Evolutionary conservation across 2,113 vertebrate genomes (phyloP).

Genomic region (Planiliza haematocheilus): DNA sequence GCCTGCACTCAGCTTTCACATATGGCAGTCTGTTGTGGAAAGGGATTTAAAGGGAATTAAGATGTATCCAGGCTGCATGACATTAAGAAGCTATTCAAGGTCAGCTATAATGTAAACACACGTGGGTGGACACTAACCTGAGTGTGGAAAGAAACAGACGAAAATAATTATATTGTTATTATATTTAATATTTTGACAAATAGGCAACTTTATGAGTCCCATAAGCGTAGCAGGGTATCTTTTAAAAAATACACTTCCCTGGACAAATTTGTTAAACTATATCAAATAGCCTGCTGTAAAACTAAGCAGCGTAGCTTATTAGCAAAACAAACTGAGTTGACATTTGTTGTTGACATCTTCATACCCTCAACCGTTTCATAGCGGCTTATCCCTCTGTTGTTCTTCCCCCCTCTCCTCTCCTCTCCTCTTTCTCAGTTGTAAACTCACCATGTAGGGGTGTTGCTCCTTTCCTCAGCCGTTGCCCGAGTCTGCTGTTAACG

Average conservation of each 20-base stretch:
- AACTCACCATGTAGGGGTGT: slow-evolving; percentile 71
- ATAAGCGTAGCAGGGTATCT: too few species aligned
- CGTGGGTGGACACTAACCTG: slow-evolving; percentile 7
- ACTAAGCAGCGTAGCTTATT: neutral
- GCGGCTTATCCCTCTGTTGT: neutral
- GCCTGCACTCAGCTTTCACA: slow-evolving; percentile 56
- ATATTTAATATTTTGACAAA: too few species aligned
- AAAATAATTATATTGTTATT: neutral
- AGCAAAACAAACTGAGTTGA: neutral
- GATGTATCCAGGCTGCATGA: slow-evolving; percentile 50
- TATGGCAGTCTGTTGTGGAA: slow-evolving; percentile 68
- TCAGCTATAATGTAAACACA: slow-evolving; percentile 48
- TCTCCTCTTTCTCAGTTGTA: neutral
- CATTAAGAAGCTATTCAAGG: slow-evolving; percentile 67
- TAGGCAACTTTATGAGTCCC: too few species aligned
- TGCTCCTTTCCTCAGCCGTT: slow-evolving; percentile 14
- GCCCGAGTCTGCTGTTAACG: slow-evolving; percentile 53
- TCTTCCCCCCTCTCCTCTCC: neutral
- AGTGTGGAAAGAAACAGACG: neutral
- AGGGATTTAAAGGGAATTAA: slow-evolving; percentile 79
- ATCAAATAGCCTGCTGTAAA: too few species aligned
- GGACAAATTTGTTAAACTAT: too few species aligned
- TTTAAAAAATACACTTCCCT: too few species aligned
- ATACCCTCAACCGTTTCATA: neutral
- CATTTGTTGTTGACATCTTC: slow-evolving; percentile 17